Conservation (phyloP, 1,140 invertebrate species). For the Heliconius melpomene region DNA sequence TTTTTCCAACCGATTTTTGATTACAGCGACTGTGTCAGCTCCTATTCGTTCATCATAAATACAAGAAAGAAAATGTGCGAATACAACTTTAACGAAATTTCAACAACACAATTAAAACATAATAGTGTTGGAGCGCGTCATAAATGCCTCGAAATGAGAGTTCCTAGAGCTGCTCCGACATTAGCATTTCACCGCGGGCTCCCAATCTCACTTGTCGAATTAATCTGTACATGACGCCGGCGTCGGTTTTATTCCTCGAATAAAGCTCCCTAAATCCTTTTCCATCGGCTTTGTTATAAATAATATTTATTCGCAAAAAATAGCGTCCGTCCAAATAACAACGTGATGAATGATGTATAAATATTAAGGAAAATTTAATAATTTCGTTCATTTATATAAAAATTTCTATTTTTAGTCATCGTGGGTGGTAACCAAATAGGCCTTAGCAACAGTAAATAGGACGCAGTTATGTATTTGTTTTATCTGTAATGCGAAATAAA, state of each 20-base stretch:
- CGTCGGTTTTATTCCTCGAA: constrained; percentile 6
- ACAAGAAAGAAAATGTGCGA: no score
- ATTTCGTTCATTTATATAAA: constrained; percentile 3
- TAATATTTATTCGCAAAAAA: not conserved
- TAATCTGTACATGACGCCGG: not conserved
- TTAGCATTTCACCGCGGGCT: constrained; percentile 2
- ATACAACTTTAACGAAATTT: not conserved
- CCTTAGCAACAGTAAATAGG: not conserved
- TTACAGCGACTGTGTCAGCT: no score
- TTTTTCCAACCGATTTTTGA: no score
- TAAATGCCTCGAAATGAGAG: not conserved
- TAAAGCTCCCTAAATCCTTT: constrained; percentile 9
- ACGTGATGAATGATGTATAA: not conserved
- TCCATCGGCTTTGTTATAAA: constrained; percentile 11
- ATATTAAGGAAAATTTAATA: constrained; percentile 1
- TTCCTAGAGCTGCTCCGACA: not conserved
- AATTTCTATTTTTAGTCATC: not conserved
- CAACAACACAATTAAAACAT: not conserved
- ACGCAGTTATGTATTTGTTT: not conserved
- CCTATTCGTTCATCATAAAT: no score
- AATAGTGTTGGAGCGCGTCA: not conserved
- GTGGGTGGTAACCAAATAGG: not conserved
- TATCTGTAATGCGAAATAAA: not conserved
- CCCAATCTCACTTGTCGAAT: not conserved
- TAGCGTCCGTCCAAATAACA: not conserved